Evolutionary conservation across 2,888 invertebrate genomes (phyloP).

Genomic region (Archips crataeganus): DNA sequence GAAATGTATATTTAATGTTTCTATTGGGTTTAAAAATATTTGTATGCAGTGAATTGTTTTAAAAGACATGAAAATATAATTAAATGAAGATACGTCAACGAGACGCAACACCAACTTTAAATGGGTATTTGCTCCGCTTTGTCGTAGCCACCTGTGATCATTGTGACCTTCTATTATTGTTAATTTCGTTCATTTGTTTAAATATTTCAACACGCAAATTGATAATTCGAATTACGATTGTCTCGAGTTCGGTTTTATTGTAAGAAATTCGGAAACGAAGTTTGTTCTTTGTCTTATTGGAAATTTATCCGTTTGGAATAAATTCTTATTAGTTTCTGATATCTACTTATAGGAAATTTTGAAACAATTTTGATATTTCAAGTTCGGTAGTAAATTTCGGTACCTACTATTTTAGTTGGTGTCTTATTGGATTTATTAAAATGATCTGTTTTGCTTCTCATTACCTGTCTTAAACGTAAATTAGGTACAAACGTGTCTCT

Average conservation of each 20-base stretch:
- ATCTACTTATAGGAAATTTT: neutral
- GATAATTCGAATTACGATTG: slow-evolving; percentile 2
- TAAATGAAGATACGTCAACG: slow-evolving; percentile 14
- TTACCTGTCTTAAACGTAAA: no score
- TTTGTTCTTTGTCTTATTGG: neutral
- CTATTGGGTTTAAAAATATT: neutral
- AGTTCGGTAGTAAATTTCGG: no score
- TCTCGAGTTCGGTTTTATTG: neutral
- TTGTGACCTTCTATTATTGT: slow-evolving; percentile 57
- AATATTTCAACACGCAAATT: slow-evolving; percentile 49
- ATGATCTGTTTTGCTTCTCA: no score
- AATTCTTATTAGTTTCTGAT: neutral
- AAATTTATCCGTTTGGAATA: neutral
- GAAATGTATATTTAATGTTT: neutral
- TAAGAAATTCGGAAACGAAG: neutral
- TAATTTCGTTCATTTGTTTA: slow-evolving; percentile 52
- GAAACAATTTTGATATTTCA: neutral
- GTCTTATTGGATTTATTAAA: no score
- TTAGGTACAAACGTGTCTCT: no score
- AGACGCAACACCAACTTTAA: slow-evolving; percentile 41
- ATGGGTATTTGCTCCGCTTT: slow-evolving; percentile 54
- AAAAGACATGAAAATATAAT: slow-evolving; percentile 8
- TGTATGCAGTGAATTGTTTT: neutral
- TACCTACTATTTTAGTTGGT: no score
- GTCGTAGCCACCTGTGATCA: slow-evolving; percentile 61